Conservation (phyloP, 2,888 invertebrate genomes). For the Chrysopilus asiliformis region DNA sequence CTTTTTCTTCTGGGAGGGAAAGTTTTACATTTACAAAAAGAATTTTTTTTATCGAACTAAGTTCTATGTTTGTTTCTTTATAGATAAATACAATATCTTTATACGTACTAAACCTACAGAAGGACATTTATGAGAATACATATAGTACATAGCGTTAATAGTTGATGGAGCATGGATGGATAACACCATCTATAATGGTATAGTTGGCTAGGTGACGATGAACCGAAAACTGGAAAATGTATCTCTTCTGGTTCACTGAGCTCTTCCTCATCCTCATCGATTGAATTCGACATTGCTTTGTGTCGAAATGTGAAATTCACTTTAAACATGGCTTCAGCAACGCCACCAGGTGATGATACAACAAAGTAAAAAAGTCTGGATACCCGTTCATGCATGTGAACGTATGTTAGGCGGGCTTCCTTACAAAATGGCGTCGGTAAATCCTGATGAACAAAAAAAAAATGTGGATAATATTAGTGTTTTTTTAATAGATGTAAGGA, state of each 20-base stretch:
- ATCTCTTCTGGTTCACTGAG: constrained; percentile 36
- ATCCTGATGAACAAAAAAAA: constrained; percentile 22
- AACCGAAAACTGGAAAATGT: constrained; percentile 34
- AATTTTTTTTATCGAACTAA: too few relatives aligned
- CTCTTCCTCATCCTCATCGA: constrained; percentile 33
- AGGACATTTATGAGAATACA: constrained; percentile 10
- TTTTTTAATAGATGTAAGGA: background rate
- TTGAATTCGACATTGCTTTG: constrained; percentile 31
- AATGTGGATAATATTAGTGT: too few relatives aligned
- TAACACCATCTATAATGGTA: background rate
- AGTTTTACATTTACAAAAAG: too few relatives aligned
- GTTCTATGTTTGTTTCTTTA: background rate
- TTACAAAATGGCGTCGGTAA: constrained; percentile 36
- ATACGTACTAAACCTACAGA: constrained; percentile 10
- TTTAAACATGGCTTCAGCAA: constrained; percentile 34
- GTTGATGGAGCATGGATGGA: constrained; percentile 3
- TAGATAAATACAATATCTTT: background rate
- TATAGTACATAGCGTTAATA: constrained; percentile 8
- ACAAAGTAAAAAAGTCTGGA: constrained; percentile 36
- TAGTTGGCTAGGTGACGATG: constrained; percentile 5
- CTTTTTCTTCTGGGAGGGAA: background rate
- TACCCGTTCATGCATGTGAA: constrained; percentile 37
- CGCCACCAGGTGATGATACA: constrained; percentile 34
- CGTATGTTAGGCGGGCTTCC: constrained; percentile 36
- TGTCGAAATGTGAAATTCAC: constrained; percentile 36